Evolutionary conservation across 2,797 vertebrate genomes (phyloP).

Genomic region (Buphagus erythrorhynchus): DNA sequence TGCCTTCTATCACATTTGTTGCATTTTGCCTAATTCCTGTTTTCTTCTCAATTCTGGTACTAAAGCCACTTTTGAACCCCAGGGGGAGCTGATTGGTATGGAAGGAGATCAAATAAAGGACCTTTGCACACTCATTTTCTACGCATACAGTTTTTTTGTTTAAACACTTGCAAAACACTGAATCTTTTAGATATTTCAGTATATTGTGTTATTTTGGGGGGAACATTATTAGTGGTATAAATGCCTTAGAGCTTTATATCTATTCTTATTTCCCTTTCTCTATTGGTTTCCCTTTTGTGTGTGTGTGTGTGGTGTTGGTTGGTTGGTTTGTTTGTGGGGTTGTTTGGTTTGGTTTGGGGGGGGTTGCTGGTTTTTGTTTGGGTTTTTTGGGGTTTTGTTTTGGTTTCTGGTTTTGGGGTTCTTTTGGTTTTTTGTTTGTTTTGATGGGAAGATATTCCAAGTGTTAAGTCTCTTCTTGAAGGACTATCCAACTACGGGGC

Average conservation of each 20-base stretch:
- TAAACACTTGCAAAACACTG: neutral
- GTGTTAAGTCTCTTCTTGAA: neutral
- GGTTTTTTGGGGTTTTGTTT: too few species aligned
- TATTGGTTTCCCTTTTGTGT: neutral
- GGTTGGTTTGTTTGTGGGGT: neutral
- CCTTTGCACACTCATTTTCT: neutral
- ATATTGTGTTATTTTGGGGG: neutral
- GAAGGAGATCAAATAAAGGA: neutral
- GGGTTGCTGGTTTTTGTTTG: neutral
- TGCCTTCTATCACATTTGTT: neutral
- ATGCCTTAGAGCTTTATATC: neutral
- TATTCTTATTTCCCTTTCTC: neutral
- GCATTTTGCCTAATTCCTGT: neutral
- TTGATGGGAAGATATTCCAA: neutral
- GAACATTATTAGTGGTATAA: neutral
- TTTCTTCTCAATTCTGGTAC: neutral
- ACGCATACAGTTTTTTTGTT: rapidly evolving
- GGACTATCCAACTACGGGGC: neutral
- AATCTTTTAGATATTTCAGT: neutral
- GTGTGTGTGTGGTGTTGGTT: neutral
- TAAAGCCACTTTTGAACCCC: neutral
- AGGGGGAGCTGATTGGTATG: neutral
- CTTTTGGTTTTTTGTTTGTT: neutral
- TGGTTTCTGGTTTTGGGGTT: neutral
- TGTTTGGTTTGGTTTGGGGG: neutral